phyloP scores from a whole-genome alignment of 1,140 invertebrate species.

The Platyscapa corneri region DNA sequence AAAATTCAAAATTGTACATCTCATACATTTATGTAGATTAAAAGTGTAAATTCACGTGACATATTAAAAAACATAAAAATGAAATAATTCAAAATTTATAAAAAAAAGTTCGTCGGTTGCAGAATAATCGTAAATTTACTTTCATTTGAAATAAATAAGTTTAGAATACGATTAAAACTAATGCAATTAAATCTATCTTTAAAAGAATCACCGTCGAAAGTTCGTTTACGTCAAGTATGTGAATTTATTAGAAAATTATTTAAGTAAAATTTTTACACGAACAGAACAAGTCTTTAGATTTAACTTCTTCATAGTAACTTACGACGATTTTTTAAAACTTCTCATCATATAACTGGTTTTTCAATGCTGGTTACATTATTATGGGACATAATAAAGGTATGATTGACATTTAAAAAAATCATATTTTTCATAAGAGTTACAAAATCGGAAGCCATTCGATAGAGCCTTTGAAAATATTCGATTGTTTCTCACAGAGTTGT shows the following conservation, averaged over 20 bases:
- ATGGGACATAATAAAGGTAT: neutral
- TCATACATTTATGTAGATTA: no score
- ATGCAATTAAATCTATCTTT: neutral
- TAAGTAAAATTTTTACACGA: neutral
- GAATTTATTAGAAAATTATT: neutral
- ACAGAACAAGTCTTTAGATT: neutral
- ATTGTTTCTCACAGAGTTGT: neutral
- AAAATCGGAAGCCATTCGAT: neutral
- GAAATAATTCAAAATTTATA: no score
- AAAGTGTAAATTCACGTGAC: no score
- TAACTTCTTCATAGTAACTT: neutral
- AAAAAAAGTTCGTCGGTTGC: no score
- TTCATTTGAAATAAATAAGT: neutral
- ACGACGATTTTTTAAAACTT: neutral
- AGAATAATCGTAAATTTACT: neutral
- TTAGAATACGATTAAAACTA: neutral
- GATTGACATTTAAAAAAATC: neutral
- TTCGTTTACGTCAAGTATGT: neutral
- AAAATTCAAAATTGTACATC: no score
- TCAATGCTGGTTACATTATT: neutral
- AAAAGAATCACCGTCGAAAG: neutral
- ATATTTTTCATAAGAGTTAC: neutral
- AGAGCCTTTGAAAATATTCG: neutral
- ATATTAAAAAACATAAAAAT: neutral
- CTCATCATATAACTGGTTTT: neutral